A percentile compares a stretch with the other conserved stretches of the same genome.
These are phyloP conservation scores for Mugil cephalus DNA, from an alignment of 2,113 vertebrate species.

Conservation along the genomic window DNA sequence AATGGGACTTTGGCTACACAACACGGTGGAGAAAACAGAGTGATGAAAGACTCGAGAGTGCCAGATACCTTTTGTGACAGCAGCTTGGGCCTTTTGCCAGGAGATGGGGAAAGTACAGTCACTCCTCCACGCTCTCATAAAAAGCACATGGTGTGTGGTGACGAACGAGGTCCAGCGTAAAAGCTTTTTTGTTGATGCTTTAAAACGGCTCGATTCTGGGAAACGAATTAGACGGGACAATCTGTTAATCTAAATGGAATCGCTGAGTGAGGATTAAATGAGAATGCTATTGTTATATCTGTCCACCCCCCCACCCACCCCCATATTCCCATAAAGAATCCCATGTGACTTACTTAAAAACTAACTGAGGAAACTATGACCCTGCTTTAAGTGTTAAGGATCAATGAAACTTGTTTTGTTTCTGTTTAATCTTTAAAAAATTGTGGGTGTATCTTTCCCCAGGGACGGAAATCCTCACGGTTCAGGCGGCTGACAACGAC, in stretches of 20 bases:
- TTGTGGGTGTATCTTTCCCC: conserved; percentile 15
- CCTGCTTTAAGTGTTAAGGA: not conserved
- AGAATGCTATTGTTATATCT: conserved; percentile 35
- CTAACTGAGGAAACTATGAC: no score
- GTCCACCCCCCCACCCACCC: no score
- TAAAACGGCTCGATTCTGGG: conserved; percentile 51
- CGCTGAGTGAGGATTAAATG: conserved; percentile 53
- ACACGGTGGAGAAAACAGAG: conserved; percentile 6
- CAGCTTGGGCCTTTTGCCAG: conserved; percentile 59
- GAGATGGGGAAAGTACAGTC: conserved; percentile 42
- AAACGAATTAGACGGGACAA: conserved; percentile 59
- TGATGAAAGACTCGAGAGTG: conserved; percentile 34
- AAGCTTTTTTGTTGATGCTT: conserved; percentile 70
- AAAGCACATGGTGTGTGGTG: conserved; percentile 53
- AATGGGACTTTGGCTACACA: conserved; percentile 29
- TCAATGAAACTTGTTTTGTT: no score
- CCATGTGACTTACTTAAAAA: not conserved
- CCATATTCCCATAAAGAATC: not conserved
- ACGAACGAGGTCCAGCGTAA: conserved; percentile 45
- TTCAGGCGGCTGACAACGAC: conserved; percentile 85
- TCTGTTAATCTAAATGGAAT: conserved; percentile 69
- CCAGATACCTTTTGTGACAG: conserved; percentile 53
- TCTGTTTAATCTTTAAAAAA: no score
- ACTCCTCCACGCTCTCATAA: conserved; percentile 37
- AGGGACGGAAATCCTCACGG: conserved; percentile 84